Base-by-base conservation (phyloP, 2,113 vertebrate species). In the Anseranas semipalmata region DNA sequence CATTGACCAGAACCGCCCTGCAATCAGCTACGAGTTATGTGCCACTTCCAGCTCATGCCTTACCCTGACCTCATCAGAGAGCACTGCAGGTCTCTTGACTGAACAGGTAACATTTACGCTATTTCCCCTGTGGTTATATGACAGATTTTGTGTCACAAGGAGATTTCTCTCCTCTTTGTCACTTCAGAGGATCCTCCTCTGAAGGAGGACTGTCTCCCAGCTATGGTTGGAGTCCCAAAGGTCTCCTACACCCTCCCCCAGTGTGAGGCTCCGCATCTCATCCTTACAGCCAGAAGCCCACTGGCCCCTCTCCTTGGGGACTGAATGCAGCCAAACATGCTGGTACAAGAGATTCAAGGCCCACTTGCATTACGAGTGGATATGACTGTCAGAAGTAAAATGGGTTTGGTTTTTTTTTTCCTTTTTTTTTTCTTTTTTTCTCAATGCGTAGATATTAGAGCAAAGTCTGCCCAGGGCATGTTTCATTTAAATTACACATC, bases 81-180 rank as follows among this genome's bases (percentile, higher is more conserved):
- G 58, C 52, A 39, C 33, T 0, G 2, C 14, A 5, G 30, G 50
- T 67, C 75, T 55, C 94, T 37, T 50, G 35, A n/a, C 48, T 46
- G 45, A 85, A 19, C 48, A 79, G 53, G 3, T 53, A 91, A 53
- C 58, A 65, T 39, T 56, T 32, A 63, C 8, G 5, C 1, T 1
- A 37, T 15, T 6, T 75, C 74, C 0, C 1, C 39, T n/a, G 37
- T 0, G 0, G 24, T 33, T 73, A 45, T 43, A 41, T 20, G 59
- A 70, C 74, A 89, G 32, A 24, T 82, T 78, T 50, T 37, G 50
- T 7, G 9, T 68, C 73, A 85, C 45, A 50, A 78, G 28, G 48
- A 87, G 37, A 65, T 87, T 74, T 72, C 63, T 17, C 66, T 46
- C 32, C 55, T 74, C 63, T 72, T 62, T 92, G 70, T 76, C 39